Percentiles rank a stretch among this genome's conserved stretches.
phyloP scores from a whole-genome alignment of 2,888 invertebrate genomes.

The Lasioglossum calceatum region DNA sequence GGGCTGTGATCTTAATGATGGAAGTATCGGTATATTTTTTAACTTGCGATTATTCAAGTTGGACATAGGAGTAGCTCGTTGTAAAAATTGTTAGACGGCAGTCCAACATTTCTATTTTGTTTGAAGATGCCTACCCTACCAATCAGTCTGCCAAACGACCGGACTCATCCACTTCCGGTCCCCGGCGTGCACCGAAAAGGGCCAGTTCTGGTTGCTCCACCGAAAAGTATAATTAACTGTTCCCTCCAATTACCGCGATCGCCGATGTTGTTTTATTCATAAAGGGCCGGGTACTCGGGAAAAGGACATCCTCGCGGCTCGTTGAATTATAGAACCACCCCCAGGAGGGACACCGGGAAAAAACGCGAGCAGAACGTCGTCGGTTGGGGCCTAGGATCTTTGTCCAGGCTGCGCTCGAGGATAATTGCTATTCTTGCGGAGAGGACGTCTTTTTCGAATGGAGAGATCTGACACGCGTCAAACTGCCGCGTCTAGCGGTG shows the following conservation, averaged over 20 bases:
- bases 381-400: background rate
- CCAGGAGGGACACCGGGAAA: constrained; percentile 4
- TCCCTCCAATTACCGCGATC: constrained; percentile 50
- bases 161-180: background rate
- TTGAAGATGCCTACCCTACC: background rate
- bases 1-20: background rate
- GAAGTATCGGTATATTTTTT: background rate
- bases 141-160: background rate
- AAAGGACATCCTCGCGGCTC: constrained; percentile 33
- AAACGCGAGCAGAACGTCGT: constrained; percentile 8
- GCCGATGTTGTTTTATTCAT: constrained; percentile 51
- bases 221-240: constrained; percentile 55
- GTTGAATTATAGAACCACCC: constrained; percentile 37
- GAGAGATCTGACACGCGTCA: constrained; percentile 58
- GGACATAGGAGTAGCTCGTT: background rate
- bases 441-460: constrained; percentile 31
- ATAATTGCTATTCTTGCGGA: constrained; percentile 53
- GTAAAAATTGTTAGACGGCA: background rate
- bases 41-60: background rate
- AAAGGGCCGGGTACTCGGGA: constrained; percentile 16
- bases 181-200: background rate
- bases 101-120: background rate
- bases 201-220: background rate
- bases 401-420: background rate
- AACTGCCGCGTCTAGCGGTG: constrained; percentile 47